Conservation (phyloP, 2,797 vertebrate genomes). For the Potorous gilbertii region DNA sequence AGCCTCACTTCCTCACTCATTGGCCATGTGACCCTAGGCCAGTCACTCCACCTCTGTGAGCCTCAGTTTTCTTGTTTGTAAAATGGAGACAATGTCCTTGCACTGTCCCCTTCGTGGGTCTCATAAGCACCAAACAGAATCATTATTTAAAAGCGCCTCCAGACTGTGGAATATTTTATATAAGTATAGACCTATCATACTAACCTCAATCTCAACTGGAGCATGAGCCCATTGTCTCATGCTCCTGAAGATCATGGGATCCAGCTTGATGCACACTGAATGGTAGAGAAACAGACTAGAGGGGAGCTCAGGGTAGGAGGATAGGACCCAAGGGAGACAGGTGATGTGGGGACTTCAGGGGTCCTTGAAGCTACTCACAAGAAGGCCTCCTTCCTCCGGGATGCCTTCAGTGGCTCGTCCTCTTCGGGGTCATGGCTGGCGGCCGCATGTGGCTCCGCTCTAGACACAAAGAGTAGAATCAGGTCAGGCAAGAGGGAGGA, state of each 20-base stretch:
- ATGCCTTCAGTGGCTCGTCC: constrained; percentile 88
- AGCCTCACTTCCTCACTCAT: neutral
- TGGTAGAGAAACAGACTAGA: neutral
- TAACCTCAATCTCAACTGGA: neutral
- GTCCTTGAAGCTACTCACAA: constrained; percentile 87
- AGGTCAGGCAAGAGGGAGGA: neutral
- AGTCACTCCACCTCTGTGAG: neutral
- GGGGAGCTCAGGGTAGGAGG: neutral
- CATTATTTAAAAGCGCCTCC: neutral
- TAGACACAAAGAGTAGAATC: constrained; percentile 73
- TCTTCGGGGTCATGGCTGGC: constrained; percentile 86
- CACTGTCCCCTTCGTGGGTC: neutral
- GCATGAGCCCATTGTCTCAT: neutral
- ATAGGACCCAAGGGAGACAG: neutral
- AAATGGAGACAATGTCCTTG: neutral
- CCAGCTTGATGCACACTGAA: neutral
- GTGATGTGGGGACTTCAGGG: fast-evolving
- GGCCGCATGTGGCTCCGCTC: constrained; percentile 87
- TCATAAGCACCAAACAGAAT: neutral
- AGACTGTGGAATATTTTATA: neutral
- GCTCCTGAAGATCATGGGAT: neutral
- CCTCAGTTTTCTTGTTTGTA: neutral
- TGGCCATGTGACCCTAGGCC: neutral
- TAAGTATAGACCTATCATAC: neutral
- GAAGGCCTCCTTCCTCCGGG: constrained; percentile 92